phyloP scores from a whole-genome alignment of 2,888 invertebrate genomes.

The Morpho achilles region DNA sequence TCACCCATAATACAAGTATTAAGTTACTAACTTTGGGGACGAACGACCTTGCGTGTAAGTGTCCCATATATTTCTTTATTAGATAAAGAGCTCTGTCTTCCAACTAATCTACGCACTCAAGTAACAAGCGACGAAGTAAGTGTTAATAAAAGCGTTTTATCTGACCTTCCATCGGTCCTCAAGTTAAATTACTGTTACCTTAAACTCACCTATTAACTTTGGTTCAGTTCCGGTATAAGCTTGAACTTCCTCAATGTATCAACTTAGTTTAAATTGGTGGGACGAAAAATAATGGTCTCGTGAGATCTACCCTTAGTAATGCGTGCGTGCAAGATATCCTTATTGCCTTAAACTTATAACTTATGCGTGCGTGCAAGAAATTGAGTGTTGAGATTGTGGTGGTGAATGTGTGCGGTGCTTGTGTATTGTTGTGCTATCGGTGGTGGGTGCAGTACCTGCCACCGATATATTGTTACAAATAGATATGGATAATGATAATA shows the following conservation, averaged over 20 bases:
- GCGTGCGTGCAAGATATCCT: background rate
- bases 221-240: slow-evolving; percentile 17
- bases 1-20: no score
- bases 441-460: no score
- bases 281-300: background rate
- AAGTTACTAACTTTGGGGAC: no score
- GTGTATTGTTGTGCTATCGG: no score
- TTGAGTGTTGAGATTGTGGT: no score
- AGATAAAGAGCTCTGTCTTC: background rate
- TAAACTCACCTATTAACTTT: slow-evolving; percentile 29
- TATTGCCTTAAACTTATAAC: no score
- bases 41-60: no score
- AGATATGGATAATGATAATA: no score
- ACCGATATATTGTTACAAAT: no score
- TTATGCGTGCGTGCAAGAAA: no score
- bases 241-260: slow-evolving; percentile 10
- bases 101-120: slow-evolving; percentile 6
- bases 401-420: no score
- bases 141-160: slow-evolving; percentile 34
- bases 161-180: slow-evolving; percentile 31
- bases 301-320: background rate
- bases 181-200: slow-evolving; percentile 36
- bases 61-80: background rate
- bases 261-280: slow-evolving; percentile 1
- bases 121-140: slow-evolving; percentile 25